phyloP scores from a whole-genome alignment of 2,797 vertebrate genomes.

The Phataginus tricuspis region DNA sequence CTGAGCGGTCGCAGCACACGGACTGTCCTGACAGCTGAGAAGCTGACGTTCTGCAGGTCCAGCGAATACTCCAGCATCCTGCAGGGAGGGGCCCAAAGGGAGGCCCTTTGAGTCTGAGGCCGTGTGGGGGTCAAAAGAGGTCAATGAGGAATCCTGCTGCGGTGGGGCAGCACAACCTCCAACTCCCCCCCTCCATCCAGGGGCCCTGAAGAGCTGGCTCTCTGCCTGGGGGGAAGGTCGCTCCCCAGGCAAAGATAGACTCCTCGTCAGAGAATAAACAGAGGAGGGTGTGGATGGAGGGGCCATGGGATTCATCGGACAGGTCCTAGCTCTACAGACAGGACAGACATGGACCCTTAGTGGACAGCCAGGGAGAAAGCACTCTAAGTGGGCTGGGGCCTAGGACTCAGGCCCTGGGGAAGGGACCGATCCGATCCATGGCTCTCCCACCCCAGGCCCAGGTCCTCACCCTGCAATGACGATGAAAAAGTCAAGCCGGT shows the following conservation, averaged over 20 bases:
- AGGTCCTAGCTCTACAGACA: background rate
- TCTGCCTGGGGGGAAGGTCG: background rate
- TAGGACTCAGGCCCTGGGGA: background rate
- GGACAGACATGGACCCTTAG: background rate
- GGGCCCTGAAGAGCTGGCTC: background rate
- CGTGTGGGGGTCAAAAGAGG: constrained; percentile 33
- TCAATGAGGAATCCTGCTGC: constrained; percentile 32
- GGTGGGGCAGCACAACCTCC: background rate
- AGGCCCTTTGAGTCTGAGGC: constrained; percentile 69
- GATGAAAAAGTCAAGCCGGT: constrained; percentile 98
- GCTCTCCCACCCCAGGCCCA: background rate
- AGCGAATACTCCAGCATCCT: constrained; percentile 99
- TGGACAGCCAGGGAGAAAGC: background rate
- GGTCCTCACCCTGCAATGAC: constrained; percentile 95
- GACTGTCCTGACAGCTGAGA: constrained; percentile 97
- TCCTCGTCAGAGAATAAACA: background rate
- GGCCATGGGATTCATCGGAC: background rate
- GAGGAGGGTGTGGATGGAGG: background rate
- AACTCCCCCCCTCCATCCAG: background rate
- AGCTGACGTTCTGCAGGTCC: constrained; percentile 98
- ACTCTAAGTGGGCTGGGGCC: background rate
- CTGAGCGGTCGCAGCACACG: constrained; percentile 96
- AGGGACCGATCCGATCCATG: background rate
- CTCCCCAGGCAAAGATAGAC: background rate
- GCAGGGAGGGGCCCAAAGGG: constrained; percentile 70